These are phyloP conservation scores for Nemotelus pantherinus DNA, from an alignment of 2,888 invertebrate genomes.

Conservation along the genomic window DNA sequence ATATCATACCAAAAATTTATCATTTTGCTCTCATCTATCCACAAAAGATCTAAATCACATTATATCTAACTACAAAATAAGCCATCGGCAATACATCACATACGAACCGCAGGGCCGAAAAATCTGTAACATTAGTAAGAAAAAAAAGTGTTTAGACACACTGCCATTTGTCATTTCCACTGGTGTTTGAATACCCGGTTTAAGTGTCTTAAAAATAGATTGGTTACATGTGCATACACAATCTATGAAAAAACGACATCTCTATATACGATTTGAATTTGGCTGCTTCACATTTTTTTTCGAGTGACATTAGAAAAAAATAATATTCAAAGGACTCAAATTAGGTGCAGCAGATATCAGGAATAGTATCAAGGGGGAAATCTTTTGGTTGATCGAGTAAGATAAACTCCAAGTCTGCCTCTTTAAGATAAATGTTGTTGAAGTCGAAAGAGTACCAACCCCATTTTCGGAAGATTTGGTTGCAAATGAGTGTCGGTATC, in stretches of 20 bases:
- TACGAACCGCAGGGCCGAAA: neutral
- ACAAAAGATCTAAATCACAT: slow-evolving; percentile 38
- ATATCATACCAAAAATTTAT: slow-evolving; percentile 22
- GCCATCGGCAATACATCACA: slow-evolving; percentile 39
- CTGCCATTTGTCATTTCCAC: slow-evolving; percentile 44
- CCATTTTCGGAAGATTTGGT: neutral
- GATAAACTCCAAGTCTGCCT: neutral
- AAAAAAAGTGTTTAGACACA: slow-evolving; percentile 33
- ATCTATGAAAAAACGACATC: neutral
- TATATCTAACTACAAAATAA: slow-evolving; percentile 37
- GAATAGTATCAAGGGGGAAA: slow-evolving; percentile 15
- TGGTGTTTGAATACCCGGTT: slow-evolving; percentile 45
- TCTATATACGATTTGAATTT: neutral
- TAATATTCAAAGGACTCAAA: neutral
- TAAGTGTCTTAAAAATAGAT: slow-evolving; percentile 47
- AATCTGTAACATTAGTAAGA: slow-evolving; percentile 42
- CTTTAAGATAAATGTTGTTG: neutral
- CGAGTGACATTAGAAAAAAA: neutral
- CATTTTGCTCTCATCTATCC: slow-evolving; percentile 22
- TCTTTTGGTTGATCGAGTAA: slow-evolving; percentile 35
- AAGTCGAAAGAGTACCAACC: neutral
- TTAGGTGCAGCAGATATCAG: neutral
- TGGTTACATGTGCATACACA: slow-evolving; percentile 32
- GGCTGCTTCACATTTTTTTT: slow-evolving; percentile 16
- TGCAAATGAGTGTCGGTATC: neutral